phyloP scores from a whole-genome alignment of 2,113 vertebrate species.

The Nesogale talazaci region DNA sequence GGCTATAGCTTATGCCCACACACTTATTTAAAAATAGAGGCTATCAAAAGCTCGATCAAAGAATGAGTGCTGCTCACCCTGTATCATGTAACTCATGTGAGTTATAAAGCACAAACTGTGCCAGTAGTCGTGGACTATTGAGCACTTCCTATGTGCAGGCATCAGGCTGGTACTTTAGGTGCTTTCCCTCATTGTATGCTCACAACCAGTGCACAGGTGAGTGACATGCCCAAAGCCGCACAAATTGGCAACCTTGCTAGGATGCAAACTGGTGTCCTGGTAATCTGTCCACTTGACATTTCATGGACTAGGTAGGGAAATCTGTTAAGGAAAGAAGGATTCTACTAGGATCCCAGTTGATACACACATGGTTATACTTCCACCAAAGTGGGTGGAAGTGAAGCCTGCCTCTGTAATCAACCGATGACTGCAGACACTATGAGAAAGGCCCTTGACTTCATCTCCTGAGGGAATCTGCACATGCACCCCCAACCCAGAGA shows the following conservation, averaged over 20 bases:
- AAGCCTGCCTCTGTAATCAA: too few relatives aligned
- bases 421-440: too few relatives aligned
- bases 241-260: not conserved
- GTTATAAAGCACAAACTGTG: not conserved
- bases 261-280: not conserved
- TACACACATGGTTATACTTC: too few relatives aligned
- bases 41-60: not conserved
- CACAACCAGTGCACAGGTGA: not conserved
- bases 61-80: not conserved
- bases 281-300: not conserved
- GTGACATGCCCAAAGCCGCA: not conserved
- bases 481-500: too few relatives aligned
- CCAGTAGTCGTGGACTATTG: not conserved
- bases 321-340: not conserved
- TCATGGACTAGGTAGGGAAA: slow-evolving; percentile 12
- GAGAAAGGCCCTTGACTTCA: too few relatives aligned
- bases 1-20: not conserved
- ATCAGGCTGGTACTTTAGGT: not conserved
- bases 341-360: too few relatives aligned
- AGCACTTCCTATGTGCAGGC: not conserved
- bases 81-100: not conserved
- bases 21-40: slow-evolving; percentile 46
- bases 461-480: too few relatives aligned
- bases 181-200: not conserved
- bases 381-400: too few relatives aligned